phyloP scores from a whole-genome alignment of 1,140 invertebrate genomes.

The Ganaspis sp. region DNA sequence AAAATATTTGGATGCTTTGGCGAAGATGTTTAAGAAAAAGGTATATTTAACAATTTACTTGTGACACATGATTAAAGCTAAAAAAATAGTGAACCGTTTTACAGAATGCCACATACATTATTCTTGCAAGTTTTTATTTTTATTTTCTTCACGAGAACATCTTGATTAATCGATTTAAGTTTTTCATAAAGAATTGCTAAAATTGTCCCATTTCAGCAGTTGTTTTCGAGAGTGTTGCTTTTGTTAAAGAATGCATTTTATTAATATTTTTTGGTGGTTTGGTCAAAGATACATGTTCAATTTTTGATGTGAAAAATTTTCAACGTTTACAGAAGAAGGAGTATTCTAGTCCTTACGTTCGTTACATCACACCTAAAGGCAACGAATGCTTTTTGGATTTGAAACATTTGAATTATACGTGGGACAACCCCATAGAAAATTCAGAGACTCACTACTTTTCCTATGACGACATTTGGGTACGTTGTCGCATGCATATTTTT shows the following conservation, averaged over 20 bases:
- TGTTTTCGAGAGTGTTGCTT: too few relatives aligned
- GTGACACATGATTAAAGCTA: too few relatives aligned
- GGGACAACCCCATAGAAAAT: constrained; percentile 65
- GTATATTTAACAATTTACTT: too few relatives aligned
- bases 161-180: too few relatives aligned
- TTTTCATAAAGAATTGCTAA: too few relatives aligned
- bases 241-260: too few relatives aligned
- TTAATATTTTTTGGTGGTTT: too few relatives aligned
- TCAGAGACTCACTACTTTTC: constrained; percentile 61
- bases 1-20: constrained; percentile 59
- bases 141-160: too few relatives aligned
- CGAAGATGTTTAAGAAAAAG: constrained; percentile 55
- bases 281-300: constrained; percentile 23
- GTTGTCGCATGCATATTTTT: constrained; percentile 32
- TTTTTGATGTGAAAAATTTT: constrained; percentile 19
- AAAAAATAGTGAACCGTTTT: too few relatives aligned
- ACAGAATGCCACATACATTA: too few relatives aligned
- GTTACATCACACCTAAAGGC: constrained; percentile 59
- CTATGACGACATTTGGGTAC: constrained; percentile 66
- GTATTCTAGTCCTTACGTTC: constrained; percentile 61
- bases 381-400: constrained; percentile 70
- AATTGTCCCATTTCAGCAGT: too few relatives aligned
- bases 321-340: constrained; percentile 53
- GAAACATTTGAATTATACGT: constrained; percentile 62
- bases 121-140: too few relatives aligned